Conservation (phyloP, 2,888 invertebrate genomes). For the Eudasyphora cyanicolor region DNA sequence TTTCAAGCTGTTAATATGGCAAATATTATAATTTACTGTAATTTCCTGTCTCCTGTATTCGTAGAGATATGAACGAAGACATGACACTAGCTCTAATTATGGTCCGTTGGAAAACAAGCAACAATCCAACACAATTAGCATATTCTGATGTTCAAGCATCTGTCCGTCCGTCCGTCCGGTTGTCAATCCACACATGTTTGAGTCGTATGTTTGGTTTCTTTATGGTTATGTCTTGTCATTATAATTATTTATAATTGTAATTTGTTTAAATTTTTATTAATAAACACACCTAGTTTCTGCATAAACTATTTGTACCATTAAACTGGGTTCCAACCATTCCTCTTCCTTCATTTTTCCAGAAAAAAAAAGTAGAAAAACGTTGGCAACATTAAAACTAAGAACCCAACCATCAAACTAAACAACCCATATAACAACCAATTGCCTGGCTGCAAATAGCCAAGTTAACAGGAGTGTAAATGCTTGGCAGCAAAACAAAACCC, state of each 20-base stretch:
- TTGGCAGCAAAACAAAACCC: background rate
- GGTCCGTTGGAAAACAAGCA: background rate
- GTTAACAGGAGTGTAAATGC: conserved; percentile 9
- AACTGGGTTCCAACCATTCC: background rate
- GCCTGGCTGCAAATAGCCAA: background rate
- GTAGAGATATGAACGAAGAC: background rate
- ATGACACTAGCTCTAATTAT: background rate
- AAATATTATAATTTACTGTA: conserved; percentile 44
- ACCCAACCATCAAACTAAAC: conserved; percentile 19
- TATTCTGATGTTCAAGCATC: too few relatives aligned
- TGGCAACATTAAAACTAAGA: background rate
- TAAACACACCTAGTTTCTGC: conserved; percentile 53
- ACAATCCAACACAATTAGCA: conserved; percentile 4
- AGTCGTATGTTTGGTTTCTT: background rate
- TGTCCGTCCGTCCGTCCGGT: background rate
- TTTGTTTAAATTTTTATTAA: conserved; percentile 63
- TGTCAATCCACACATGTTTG: background rate
- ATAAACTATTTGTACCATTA: background rate
- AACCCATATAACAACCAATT: conserved; percentile 21
- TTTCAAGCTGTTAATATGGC: conserved; percentile 27
- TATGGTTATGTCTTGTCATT: background rate
- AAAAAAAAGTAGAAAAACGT: background rate
- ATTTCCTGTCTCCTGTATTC: conserved; percentile 44
- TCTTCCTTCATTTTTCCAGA: background rate
- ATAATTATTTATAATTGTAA: conserved; percentile 55